Conservation (phyloP, 2,888 invertebrate genomes). For the Ryuthela nishihirai region DNA sequence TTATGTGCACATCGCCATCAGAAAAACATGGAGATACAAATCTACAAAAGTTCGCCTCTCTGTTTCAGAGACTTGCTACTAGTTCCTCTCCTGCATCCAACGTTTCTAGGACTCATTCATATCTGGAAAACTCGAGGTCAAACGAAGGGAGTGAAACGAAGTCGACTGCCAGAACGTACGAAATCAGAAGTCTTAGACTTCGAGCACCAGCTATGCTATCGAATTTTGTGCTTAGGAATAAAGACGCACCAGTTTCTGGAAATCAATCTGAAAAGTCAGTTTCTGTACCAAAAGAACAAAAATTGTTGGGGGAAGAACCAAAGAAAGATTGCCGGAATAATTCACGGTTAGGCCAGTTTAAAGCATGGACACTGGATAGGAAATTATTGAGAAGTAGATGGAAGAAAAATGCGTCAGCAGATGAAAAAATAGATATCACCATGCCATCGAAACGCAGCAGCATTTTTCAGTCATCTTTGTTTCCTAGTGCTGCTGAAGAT, state of each 20-base stretch:
- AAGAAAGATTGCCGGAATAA: constrained; percentile 19
- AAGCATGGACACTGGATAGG: constrained; percentile 40
- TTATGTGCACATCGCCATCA: neutral
- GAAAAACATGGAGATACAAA: constrained; percentile 16
- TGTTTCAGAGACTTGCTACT: constrained; percentile 32
- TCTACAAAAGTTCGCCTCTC: constrained; percentile 30
- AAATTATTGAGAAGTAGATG: constrained; percentile 30
- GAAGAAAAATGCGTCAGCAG: constrained; percentile 37
- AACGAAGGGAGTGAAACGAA: neutral
- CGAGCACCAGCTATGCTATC: constrained; percentile 26
- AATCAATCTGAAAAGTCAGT: constrained; percentile 1
- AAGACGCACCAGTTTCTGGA: constrained; percentile 9
- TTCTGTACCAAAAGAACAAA: constrained; percentile 1
- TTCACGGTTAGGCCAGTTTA: constrained; percentile 34
- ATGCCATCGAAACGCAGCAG: constrained; percentile 26
- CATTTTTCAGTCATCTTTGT: constrained; percentile 34
- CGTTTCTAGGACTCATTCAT: neutral
- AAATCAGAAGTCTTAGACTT: constrained; percentile 23
- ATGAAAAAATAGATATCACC: constrained; percentile 30
- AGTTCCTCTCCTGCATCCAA: neutral
- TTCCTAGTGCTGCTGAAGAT: constrained; percentile 23
- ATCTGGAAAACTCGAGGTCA: neutral
- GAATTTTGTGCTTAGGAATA: constrained; percentile 27
- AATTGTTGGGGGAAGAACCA: constrained; percentile 11
- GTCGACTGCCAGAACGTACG: constrained; percentile 16